Evolutionary conservation across 2,888 invertebrate genomes (phyloP), one percentile per base, ranked within the genome.

Genomic region (Molanna angustata): DNA sequence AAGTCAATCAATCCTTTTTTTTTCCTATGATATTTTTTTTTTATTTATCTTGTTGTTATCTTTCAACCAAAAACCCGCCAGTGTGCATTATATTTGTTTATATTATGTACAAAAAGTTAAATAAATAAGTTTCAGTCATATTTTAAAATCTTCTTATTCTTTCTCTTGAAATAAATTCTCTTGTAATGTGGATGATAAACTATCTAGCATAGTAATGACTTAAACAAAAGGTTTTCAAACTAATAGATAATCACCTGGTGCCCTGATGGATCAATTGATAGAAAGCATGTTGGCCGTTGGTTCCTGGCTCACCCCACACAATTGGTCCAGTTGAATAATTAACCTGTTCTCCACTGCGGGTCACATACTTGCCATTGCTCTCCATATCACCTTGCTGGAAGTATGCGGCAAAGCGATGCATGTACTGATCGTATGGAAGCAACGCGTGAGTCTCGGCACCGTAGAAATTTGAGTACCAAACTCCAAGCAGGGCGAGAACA

Each of bases 301-400:
- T 99, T 16, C 99, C 99, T 1, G 99, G 97, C 73, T 99, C 98
- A 48, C 99, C 99, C 95, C 95, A 96, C 47, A 92, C 88, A 58
- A 94, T 88, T 49, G 93, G 92, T 0, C 93, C 86, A 0, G 86
- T 86, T 47, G 69, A 69, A 67, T 83, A 85, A 62, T 78, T 69
- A 4, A 70, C 80, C 58, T 69, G 72, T 53, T 80, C 69, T 0
- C 89, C 88, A 11, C 79, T 74, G 22, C 87, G 81, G 0, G 90
- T 90, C 20, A 92, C 89, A 65, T 88, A 89, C 75, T 99, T 99
- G 58, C 99, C 99, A 72, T 99, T 99, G 61, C 95, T 95, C 73
- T 99, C 99, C 99, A 99, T 98, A 66, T 98, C 98, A 2, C 97
- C 97, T 76, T 99, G 99, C 73, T 99, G 99, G 79, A 99, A 98